Conservation (phyloP, 23 tunicate species). For the Ascidia mentula region DNA sequence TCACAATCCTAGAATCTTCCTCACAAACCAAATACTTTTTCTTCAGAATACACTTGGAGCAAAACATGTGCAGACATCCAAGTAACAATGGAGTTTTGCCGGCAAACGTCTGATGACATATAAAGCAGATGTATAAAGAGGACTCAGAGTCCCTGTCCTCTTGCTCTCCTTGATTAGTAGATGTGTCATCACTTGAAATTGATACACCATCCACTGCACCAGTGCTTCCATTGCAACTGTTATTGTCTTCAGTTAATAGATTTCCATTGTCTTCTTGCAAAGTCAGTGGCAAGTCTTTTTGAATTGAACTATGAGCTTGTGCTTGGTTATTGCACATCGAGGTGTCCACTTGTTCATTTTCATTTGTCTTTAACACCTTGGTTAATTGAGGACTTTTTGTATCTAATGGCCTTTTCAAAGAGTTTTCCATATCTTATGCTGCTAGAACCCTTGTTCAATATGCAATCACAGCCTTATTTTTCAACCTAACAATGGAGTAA, state of each 20-base stretch:
- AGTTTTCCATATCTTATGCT: neutral
- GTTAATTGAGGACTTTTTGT: neutral
- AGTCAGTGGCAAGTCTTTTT: too few relatives aligned
- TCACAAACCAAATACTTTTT: neutral
- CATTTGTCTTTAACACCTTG: neutral
- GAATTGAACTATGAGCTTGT: neutral
- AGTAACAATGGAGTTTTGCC: constrained; percentile 37
- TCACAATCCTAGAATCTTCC: too few relatives aligned
- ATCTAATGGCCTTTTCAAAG: neutral
- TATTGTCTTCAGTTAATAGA: neutral
- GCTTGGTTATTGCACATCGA: neutral
- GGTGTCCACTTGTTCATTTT: neutral
- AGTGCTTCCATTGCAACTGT: neutral
- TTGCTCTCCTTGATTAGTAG: neutral
- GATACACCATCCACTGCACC: neutral
- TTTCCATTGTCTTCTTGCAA: neutral
- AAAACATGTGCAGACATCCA: constrained; percentile 68
- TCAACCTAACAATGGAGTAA: too few relatives aligned
- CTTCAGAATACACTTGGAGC: constrained; percentile 53
- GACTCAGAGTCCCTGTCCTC: neutral
- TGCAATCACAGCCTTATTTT: too few relatives aligned
- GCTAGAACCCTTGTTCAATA: too few relatives aligned
- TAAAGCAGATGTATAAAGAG: neutral
- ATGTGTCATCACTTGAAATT: neutral
- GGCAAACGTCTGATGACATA: constrained; percentile 1